Base-by-base conservation (phyloP, 2,888 invertebrate species). In the Scaptomyza reducta region DNA sequence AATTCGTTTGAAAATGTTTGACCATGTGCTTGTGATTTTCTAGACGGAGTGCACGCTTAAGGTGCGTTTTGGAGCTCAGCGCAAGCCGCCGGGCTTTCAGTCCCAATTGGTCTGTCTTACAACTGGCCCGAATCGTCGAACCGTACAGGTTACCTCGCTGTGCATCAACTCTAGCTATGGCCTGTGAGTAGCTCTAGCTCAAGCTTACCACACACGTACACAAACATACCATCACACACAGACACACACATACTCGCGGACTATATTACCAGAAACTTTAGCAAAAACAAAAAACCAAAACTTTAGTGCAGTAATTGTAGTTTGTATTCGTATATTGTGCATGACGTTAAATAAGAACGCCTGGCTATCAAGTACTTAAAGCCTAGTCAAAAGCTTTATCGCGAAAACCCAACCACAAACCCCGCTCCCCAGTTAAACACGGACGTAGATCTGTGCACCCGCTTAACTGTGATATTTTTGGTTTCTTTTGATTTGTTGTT, bases 151-250 rank as follows among this genome's bases (percentile, higher is more conserved):
- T 90, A 95, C 97, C 82, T 95, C 98, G 77, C 95, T 99, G 90
- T 95, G 97, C 88, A 94, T 99, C 92, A 99, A 98, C 93, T 98
- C 99, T 87, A 97, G 97, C 63, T 99, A 98, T 93, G 98, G 98
- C 92, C 94, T 99, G 99, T 99, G 93, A 96, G 97, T 90, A 86
- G 56, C 47, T 49, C 22, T 67, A 64, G 70, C n/a, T n/a, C n/a
- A n/a, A n/a, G n/a, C n/a, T n/a, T n/a, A n/a, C n/a, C n/a, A n/a
- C n/a, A n/a, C n/a, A n/a, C n/a, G n/a, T n/a, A n/a, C n/a, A n/a
- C n/a, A n/a, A n/a, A n/a, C n/a, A n/a, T n/a, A n/a, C n/a, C n/a
- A n/a, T n/a, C n/a, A n/a, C n/a, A n/a, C n/a, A n/a, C n/a, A n/a
- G 31, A 47, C 69, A 59, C 44, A 45, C 29, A 22, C 25, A 67